Conservation (phyloP, 2,797 vertebrate genomes). For the Peromyscus nudipes region DNA sequence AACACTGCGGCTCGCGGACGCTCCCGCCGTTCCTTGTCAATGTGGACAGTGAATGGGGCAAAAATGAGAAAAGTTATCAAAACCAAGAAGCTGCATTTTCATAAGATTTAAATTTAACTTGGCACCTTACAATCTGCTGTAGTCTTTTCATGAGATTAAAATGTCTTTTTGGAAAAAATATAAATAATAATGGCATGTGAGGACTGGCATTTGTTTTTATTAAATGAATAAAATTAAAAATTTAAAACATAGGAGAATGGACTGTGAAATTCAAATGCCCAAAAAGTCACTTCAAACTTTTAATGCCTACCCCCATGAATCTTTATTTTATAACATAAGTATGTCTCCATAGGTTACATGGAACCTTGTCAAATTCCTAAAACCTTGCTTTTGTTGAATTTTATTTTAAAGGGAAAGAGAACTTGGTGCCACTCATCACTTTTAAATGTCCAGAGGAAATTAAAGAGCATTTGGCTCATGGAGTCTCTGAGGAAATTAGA, state of each 20-base stretch:
- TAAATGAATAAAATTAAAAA: conserved; percentile 17
- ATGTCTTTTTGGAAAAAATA: neutral
- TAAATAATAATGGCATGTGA: neutral
- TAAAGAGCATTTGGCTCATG: neutral
- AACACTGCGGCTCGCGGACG: neutral
- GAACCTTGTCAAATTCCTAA: neutral
- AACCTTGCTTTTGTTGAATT: neutral
- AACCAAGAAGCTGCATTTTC: neutral
- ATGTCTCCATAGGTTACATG: neutral
- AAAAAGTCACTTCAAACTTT: neutral
- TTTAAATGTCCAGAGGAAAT: neutral
- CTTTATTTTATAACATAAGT: conserved; percentile 5
- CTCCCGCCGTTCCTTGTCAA: neutral
- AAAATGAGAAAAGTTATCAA: neutral
- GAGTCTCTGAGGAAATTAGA: neutral
- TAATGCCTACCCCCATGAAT: neutral
- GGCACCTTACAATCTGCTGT: neutral
- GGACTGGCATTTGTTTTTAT: neutral
- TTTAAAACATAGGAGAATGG: neutral
- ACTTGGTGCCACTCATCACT: neutral
- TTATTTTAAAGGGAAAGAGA: conserved; percentile 19
- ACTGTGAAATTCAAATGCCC: neutral
- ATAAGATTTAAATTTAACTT: neutral
- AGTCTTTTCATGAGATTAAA: neutral
- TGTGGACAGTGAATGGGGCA: neutral